Evolutionary conservation across 2,113 vertebrate genomes (phyloP).

Genomic region (Callithrix jacchus): DNA sequence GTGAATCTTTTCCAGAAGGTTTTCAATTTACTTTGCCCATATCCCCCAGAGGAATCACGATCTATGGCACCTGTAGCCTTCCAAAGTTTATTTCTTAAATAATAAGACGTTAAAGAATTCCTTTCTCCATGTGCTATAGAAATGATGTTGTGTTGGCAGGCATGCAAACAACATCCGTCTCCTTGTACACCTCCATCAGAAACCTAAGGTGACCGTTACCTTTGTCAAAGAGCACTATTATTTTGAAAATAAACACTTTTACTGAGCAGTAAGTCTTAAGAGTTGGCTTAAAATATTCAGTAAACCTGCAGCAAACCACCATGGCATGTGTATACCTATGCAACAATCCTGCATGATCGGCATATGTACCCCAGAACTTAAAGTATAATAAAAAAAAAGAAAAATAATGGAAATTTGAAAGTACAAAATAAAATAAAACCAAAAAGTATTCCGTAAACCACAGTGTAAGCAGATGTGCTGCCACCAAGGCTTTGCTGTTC

Average conservation of each 20-base stretch:
- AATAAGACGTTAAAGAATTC: neutral
- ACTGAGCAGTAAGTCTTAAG: neutral
- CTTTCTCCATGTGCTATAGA: neutral
- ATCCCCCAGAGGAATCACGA: neutral
- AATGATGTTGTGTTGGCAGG: neutral
- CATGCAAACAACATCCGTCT: neutral
- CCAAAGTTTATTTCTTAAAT: neutral
- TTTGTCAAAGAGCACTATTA: neutral
- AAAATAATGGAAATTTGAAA: too few relatives aligned
- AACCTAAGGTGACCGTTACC: neutral
- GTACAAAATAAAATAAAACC: too few relatives aligned
- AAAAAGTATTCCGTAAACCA: neutral
- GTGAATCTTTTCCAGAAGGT: neutral
- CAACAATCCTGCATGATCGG: too few relatives aligned
- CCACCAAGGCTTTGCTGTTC: neutral
- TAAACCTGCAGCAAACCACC: neutral
- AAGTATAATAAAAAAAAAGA: too few relatives aligned
- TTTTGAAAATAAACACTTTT: neutral
- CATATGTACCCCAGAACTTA: too few relatives aligned
- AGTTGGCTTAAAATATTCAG: neutral
- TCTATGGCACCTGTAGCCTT: neutral
- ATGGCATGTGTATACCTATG: too few relatives aligned
- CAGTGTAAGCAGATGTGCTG: neutral
- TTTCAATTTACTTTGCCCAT: neutral
- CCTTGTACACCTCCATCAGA: neutral